A percentile compares a stretch with the other conserved stretches of the same genome.
These are phyloP conservation scores for Loriculus beryllinus DNA, from an alignment of 2,797 vertebrate genomes.

Conservation along the genomic window DNA sequence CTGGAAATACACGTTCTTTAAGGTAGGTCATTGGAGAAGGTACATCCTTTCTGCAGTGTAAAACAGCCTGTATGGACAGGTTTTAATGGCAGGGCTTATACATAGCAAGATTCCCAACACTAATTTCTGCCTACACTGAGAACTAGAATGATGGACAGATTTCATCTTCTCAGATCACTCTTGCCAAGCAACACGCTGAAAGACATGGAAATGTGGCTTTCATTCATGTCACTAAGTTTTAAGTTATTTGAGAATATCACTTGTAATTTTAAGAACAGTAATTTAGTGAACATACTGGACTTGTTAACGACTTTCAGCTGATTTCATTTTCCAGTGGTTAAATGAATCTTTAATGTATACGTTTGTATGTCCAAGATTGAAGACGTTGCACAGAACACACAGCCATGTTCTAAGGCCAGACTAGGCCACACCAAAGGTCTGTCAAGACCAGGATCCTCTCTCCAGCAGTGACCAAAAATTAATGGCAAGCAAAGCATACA, in stretches of 20 bases:
- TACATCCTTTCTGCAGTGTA: neutral
- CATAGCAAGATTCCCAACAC: neutral
- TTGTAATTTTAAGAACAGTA: neutral
- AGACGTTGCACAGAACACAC: neutral
- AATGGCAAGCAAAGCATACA: neutral
- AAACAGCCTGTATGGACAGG: neutral
- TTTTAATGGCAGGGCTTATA: neutral
- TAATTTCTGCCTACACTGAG: neutral
- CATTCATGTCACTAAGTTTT: neutral
- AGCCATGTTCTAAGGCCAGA: neutral
- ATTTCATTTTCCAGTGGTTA: neutral
- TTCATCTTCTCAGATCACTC: neutral
- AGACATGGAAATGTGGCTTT: neutral
- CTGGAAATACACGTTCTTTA: neutral
- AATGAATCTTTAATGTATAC: neutral
- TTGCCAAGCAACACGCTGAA: neutral
- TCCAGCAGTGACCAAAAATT: neutral
- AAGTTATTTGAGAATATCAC: neutral
- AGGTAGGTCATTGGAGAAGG: neutral
- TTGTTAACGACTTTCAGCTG: neutral
- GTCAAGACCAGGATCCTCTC: neutral
- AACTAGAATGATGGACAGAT: neutral
- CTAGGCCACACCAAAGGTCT: neutral
- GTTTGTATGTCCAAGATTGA: neutral
- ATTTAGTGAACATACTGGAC: neutral